These are phyloP conservation scores for Aeoliscus strigatus DNA, from an alignment of 2,797 vertebrate species.

Conservation along the genomic window DNA sequence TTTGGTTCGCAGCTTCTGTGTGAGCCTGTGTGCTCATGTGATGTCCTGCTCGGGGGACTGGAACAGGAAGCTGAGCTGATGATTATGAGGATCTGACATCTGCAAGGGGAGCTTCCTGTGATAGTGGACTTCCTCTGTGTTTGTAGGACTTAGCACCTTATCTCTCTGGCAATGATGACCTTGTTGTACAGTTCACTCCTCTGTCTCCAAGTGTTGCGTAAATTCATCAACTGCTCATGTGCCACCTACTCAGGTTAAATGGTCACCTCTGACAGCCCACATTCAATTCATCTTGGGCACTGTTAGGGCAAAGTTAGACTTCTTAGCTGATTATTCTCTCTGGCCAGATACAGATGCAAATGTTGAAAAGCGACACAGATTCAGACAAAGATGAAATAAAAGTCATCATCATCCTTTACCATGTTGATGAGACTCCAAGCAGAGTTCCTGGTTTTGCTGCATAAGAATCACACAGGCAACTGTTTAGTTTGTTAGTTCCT, in stretches of 20 bases:
- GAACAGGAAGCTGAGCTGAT: constrained; percentile 53
- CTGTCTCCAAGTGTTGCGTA: constrained; percentile 1
- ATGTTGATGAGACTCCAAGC: no score
- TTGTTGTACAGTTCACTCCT: constrained; percentile 14
- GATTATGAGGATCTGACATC: constrained; percentile 63
- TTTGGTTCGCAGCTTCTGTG: no score
- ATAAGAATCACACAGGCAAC: no score
- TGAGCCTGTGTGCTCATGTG: constrained; percentile 20
- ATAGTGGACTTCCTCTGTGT: constrained; percentile 65
- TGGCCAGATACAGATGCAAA: no score
- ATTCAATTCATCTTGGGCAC: no score
- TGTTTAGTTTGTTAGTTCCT: no score
- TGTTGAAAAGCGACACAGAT: no score
- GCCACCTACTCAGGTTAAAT: background rate
- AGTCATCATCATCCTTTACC: no score
- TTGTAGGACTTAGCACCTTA: constrained; percentile 46
- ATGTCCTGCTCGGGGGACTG: constrained; percentile 25
- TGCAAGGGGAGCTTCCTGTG: constrained; percentile 59
- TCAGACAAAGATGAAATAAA: no score
- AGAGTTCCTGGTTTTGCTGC: no score
- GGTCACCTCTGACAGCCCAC: background rate
- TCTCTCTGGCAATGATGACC: constrained; percentile 34
- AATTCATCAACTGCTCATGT: constrained; percentile 5
- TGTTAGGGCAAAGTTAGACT: no score
- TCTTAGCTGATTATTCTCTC: no score